Evolutionary conservation across 2,113 vertebrate species (phyloP).

Genomic region (Taurulus bubalis): DNA sequence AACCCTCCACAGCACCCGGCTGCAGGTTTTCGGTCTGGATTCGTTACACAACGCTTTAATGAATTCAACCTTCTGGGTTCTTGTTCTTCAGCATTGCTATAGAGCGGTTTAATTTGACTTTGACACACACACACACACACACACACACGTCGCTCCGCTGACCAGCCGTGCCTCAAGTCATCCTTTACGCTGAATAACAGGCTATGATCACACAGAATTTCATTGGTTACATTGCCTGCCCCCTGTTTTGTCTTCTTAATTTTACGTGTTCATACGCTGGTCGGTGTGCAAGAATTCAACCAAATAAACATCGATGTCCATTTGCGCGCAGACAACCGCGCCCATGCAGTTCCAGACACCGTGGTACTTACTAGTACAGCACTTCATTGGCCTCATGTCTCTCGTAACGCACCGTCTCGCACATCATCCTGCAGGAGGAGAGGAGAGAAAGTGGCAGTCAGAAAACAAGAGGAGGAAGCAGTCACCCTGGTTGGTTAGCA

Average conservation of each 20-base stretch:
- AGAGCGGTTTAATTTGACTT: background rate
- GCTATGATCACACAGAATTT: background rate
- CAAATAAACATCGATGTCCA: constrained; percentile 4
- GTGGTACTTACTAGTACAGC: constrained; percentile 96
- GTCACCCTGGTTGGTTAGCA: background rate
- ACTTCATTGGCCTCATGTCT: constrained; percentile 98
- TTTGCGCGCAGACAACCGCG: background rate
- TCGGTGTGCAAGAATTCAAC: background rate
- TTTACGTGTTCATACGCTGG: background rate
- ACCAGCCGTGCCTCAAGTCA: constrained; percentile 6
- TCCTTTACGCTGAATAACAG: constrained; percentile 35
- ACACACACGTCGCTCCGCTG: background rate
- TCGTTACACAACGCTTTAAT: constrained; percentile 7
- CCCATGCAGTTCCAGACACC: background rate
- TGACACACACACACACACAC: background rate
- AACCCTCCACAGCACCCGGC: background rate
- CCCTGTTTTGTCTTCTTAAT: background rate
- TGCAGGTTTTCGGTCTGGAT: background rate
- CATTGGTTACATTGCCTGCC: constrained; percentile 2
- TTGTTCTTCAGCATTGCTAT: background rate
- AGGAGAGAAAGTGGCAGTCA: constrained; percentile 44
- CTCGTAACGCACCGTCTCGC: constrained; percentile 97
- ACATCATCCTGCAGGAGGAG: constrained; percentile 91
- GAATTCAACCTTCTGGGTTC: constrained; percentile 22
- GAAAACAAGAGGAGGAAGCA: constrained; percentile 9